Percentiles rank a stretch among this genome's conserved stretches.
Evolutionary conservation across 2,888 invertebrate species (phyloP).

Genomic region (Rhagium mordax): DNA sequence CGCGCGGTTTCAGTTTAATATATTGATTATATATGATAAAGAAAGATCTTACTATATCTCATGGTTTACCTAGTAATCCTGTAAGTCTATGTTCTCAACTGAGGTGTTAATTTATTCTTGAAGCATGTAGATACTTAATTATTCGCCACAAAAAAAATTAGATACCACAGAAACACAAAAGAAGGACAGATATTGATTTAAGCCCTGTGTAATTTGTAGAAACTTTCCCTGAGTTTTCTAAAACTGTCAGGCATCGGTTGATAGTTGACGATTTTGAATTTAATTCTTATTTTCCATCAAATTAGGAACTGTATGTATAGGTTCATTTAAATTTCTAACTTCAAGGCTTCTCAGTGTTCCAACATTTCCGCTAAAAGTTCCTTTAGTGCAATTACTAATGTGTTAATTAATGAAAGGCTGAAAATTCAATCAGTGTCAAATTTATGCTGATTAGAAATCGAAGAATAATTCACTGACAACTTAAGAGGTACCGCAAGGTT

Average conservation of each 20-base stretch:
- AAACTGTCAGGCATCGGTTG: too few relatives aligned
- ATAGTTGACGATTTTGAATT: too few relatives aligned
- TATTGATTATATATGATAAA: conserved; percentile 7
- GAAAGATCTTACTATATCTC: background rate
- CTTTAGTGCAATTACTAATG: conserved; percentile 39
- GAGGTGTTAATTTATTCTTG: background rate
- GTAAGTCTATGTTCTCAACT: background rate
- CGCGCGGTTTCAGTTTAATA: background rate
- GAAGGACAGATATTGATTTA: too few relatives aligned
- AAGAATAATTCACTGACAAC: too few relatives aligned
- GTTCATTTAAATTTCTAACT: conserved; percentile 36
- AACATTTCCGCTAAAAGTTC: conserved; percentile 40
- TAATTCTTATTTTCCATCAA: background rate
- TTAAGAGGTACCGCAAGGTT: too few relatives aligned
- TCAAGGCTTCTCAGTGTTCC: conserved; percentile 34
- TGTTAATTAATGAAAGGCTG: conserved; percentile 30
- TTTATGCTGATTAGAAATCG: too few relatives aligned
- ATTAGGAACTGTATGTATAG: conserved; percentile 3
- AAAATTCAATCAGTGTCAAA: conserved; percentile 10
- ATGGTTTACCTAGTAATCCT: background rate
- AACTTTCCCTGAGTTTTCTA: too few relatives aligned
- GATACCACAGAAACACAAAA: too few relatives aligned
- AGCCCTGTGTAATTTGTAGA: too few relatives aligned
- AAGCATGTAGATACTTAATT: background rate
- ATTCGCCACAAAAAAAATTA: too few relatives aligned